Percentiles rank a stretch among this genome's conserved stretches.
phyloP scores from a whole-genome alignment of 2,113 vertebrate genomes.

The Athene cunicularia region DNA sequence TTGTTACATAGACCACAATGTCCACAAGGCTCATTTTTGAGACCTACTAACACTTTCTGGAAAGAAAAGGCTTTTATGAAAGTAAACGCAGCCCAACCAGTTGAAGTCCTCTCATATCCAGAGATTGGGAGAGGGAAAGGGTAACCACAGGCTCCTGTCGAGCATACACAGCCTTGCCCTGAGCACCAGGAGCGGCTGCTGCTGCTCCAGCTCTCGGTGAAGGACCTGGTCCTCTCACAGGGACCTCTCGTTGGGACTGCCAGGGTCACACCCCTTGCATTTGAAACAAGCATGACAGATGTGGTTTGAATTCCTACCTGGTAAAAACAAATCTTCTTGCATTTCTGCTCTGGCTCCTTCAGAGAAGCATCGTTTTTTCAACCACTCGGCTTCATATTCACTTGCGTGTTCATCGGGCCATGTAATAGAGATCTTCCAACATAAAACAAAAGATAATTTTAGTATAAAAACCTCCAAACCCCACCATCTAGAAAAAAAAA shows the following conservation, averaged over 20 bases:
- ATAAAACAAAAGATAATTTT: neutral
- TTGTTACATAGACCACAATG: neutral
- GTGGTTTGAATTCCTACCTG: slow-evolving; percentile 75
- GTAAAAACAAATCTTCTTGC: slow-evolving; percentile 85
- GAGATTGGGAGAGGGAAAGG: neutral
- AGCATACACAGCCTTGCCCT: neutral
- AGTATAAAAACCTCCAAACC: neutral
- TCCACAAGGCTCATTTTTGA: neutral
- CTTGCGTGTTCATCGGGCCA: slow-evolving; percentile 91
- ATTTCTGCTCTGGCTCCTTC: slow-evolving; percentile 80
- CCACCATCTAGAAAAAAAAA: neutral
- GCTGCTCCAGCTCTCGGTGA: neutral
- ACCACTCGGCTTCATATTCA: slow-evolving; percentile 88
- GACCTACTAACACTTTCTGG: neutral
- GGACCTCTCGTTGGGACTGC: neutral
- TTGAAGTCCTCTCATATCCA: neutral
- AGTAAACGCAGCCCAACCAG: neutral
- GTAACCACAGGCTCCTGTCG: rapidly evolving
- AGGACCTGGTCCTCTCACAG: neutral
- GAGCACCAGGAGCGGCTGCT: neutral
- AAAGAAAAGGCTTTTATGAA: neutral
- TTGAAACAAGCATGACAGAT: neutral
- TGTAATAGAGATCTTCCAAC: slow-evolving; percentile 81
- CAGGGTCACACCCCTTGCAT: neutral
- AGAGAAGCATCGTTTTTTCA: slow-evolving; percentile 92